Percentiles rank a stretch among this genome's conserved stretches.
Conservation (phyloP, 2,113 vertebrate genomes). For the Colossoma macropomum region DNA sequence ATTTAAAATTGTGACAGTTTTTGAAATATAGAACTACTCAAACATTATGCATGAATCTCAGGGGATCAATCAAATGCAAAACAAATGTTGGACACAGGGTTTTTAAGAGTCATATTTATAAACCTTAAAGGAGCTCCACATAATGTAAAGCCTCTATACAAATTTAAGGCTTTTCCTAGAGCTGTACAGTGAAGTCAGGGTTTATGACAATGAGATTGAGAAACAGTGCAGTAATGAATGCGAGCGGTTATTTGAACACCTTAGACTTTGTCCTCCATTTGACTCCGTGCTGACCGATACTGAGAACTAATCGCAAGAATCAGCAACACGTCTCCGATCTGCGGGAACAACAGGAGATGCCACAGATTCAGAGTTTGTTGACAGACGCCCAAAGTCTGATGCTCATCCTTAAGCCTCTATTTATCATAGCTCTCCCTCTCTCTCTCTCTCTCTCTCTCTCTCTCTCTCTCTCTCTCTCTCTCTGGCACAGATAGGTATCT, state of each 20-base stretch:
- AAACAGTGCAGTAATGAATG: not conserved
- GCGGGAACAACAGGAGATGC: conserved; percentile 6
- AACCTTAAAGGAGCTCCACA: no score
- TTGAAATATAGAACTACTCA: no score
- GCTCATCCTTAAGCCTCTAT: conserved; percentile 8
- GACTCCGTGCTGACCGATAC: not conserved
- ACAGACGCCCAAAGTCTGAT: conserved; percentile 17
- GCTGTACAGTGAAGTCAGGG: no score
- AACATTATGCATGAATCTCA: no score
- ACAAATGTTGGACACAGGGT: no score
- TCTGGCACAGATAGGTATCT: conserved; percentile 28
- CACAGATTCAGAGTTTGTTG: conserved; percentile 13
- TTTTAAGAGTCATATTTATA: no score
- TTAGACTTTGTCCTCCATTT: not conserved
- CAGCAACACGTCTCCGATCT: not conserved
- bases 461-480: conserved; percentile 22
- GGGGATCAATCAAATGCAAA: no score
- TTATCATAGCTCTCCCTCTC: not conserved
- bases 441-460: not conserved
- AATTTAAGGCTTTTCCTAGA: no score
- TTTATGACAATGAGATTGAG: no score
- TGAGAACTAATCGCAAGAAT: not conserved
- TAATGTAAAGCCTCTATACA: no score
- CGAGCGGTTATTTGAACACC: not conserved
- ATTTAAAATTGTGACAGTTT: no score